These are phyloP conservation scores for Aphelenchoides bicaudatus DNA, from an alignment of 2,888 invertebrate genomes.

Conservation along the genomic window DNA sequence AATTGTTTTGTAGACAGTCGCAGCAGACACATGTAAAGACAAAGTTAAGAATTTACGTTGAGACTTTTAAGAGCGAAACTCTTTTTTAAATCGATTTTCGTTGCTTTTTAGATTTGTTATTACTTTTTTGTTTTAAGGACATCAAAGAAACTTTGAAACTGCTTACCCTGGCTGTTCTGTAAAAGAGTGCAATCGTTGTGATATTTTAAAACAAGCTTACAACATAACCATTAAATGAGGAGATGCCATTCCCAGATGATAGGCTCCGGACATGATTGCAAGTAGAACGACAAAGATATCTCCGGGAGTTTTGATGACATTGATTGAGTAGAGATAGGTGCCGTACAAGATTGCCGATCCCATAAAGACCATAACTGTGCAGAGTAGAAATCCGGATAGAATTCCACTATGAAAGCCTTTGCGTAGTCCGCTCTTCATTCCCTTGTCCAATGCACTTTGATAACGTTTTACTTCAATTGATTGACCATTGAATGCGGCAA, in stretches of 20 bases:
- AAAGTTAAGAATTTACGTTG: too few relatives aligned
- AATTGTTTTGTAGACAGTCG: slow-evolving; percentile 48
- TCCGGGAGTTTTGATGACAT: slow-evolving; percentile 26
- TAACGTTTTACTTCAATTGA: slow-evolving; percentile 33
- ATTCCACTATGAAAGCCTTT: slow-evolving; percentile 28
- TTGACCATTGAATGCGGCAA: slow-evolving; percentile 34
- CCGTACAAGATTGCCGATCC: slow-evolving; percentile 30
- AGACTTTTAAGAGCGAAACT: too few relatives aligned
- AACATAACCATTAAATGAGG: slow-evolving; percentile 53
- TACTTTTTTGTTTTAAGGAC: too few relatives aligned
- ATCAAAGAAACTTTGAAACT: too few relatives aligned
- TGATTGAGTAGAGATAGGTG: slow-evolving; percentile 27
- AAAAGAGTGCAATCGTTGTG: too few relatives aligned
- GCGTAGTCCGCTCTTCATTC: slow-evolving; percentile 22
- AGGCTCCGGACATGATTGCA: slow-evolving; percentile 36
- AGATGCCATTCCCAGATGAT: slow-evolving; percentile 46
- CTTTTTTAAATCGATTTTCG: too few relatives aligned
- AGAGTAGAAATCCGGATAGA: slow-evolving; percentile 19
- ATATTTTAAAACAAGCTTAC: too few relatives aligned
- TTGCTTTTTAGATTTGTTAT: too few relatives aligned
- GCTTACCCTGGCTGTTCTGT: too few relatives aligned
- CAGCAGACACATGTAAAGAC: slow-evolving; percentile 55
- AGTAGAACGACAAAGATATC: slow-evolving; percentile 33
- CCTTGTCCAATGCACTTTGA: slow-evolving; percentile 21
- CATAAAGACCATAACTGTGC: slow-evolving; percentile 28